A percentile compares a stretch with the other conserved stretches of the same genome.
Evolutionary conservation across 2,113 vertebrate species (phyloP).

Genomic region (Pogona vitticeps): DNA sequence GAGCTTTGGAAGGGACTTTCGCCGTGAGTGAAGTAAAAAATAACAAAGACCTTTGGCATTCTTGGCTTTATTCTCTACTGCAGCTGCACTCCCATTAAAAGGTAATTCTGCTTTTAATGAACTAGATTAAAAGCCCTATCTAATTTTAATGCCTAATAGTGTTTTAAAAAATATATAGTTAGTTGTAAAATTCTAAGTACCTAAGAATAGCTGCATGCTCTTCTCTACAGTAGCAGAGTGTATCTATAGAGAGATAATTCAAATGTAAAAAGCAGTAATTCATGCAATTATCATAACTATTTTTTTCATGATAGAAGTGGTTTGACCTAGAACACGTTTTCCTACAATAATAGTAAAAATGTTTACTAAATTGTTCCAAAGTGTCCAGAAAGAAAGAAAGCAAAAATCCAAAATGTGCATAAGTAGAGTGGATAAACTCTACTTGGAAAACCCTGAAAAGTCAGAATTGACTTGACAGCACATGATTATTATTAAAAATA

Average conservation of each 20-base stretch:
- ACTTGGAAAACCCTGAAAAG: no score
- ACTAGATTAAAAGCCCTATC: background rate
- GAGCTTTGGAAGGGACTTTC: background rate
- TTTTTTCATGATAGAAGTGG: background rate
- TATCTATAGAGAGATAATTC: background rate
- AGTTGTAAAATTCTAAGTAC: background rate
- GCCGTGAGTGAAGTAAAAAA: conserved; percentile 1
- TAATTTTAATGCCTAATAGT: background rate
- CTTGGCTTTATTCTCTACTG: background rate
- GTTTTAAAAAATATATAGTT: conserved; percentile 12
- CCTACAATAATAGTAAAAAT: background rate
- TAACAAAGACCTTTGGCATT: background rate
- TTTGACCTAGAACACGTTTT: background rate
- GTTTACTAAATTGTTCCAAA: background rate
- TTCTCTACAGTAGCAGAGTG: background rate
- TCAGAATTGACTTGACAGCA: background rate
- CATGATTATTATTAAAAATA: background rate
- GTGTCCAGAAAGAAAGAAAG: background rate
- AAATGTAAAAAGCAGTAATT: background rate
- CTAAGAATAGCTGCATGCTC: background rate
- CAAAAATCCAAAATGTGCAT: background rate
- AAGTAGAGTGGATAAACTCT: no score
- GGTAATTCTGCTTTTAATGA: background rate
- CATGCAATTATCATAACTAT: background rate
- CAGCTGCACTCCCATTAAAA: conserved; percentile 3